phyloP scores from a whole-genome alignment of 2,113 vertebrate species.

The Prolemur simus region DNA sequence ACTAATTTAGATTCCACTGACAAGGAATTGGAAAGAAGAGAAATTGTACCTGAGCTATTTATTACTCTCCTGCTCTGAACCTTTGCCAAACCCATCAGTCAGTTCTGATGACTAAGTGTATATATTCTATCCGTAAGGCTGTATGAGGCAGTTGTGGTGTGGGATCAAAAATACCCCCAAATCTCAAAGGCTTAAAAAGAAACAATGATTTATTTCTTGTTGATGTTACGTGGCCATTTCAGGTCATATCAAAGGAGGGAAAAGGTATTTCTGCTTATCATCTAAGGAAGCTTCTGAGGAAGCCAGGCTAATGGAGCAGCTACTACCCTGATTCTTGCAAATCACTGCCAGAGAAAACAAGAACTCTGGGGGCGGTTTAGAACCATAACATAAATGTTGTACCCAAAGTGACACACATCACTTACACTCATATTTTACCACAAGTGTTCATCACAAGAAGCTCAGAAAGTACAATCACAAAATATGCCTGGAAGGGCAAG shows the following conservation, averaged over 20 bases:
- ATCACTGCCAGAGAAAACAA: not conserved
- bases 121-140: not conserved
- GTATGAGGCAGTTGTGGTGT: not conserved
- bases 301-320: not conserved
- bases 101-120: not conserved
- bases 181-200: not conserved
- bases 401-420: not conserved
- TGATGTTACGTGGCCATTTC: not conserved
- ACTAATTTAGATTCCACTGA: conserved; percentile 43
- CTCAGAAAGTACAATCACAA: not conserved
- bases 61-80: not conserved
- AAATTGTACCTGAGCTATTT: not conserved
- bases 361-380: not conserved
- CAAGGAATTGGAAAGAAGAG: conserved; percentile 22
- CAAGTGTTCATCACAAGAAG: not conserved
- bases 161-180: not conserved
- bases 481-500: not conserved
- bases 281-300: not conserved
- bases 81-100: conserved; percentile 27
- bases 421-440: not conserved
- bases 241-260: not conserved
- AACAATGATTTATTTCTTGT: not conserved
- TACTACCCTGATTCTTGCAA: not conserved
- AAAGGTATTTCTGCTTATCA: not conserved
- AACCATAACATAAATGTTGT: not conserved